Base-by-base conservation (phyloP, 2,888 invertebrate species). In the Noctua janthe region DNA sequence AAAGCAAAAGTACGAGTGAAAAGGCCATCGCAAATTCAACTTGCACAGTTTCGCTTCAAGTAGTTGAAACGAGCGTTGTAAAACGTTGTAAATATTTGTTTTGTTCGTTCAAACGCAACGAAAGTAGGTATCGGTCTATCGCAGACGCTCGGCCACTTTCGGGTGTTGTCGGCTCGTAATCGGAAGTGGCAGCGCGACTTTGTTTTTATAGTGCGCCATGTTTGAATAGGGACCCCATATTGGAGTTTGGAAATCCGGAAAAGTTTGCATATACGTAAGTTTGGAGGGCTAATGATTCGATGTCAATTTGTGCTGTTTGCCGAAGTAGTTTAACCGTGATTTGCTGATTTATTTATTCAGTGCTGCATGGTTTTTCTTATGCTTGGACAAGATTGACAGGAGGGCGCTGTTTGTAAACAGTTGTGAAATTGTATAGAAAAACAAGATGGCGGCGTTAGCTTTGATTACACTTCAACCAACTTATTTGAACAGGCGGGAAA, bases 41-140 rank as follows among this genome's bases (percentile, higher is more conserved):
- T 89, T 90, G 88, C 89, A 90, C 87, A 90, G 92, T 93, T 93
- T 92, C 91, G 91, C 92, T 91, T 92, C 92, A 90, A 94, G 95
- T 93, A 92, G 92, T 92, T 89, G 88, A 89, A 89, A 91, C 90
- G 84, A 87, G 90, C 87, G 87, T 89, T 89, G 91, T 91, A 91
- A 29, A 92, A 91, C 90, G 90, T 87, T 81, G 88, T 86, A 93
- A 93, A 93, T 92, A 93, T 93, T 93, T 92, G 91, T 91, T 91
- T 86, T 87, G 91, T 84, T 88, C 90, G 86, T 84, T 90, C 88
- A 80, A 90, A 91, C 90, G 88, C 88, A 88, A 86, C 82, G 90
- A 89, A 91, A 91, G 91, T 90, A 89, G 85, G 87, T 88, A 91
- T 89, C 80, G 86, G 81, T 75, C 77, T 80, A 82, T 87, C 51